Percentiles rank a stretch among this genome's conserved stretches.
These are phyloP conservation scores for Hemaris fuciformis DNA, from an alignment of 2,888 invertebrate species.

Conservation along the genomic window DNA sequence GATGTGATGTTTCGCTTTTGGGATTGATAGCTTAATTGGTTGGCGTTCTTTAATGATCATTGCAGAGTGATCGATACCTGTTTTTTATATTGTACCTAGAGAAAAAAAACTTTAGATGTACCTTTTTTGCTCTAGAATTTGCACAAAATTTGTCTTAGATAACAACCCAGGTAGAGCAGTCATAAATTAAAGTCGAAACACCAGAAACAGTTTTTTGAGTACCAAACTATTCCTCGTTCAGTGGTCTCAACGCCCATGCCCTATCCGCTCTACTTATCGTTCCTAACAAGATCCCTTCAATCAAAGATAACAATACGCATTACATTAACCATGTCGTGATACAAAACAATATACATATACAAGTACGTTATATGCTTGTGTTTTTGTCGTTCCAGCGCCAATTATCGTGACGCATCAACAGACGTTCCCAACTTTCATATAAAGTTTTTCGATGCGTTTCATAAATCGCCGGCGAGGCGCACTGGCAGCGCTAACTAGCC, in stretches of 20 bases:
- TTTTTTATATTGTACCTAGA: too few relatives aligned
- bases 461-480: conserved; percentile 39
- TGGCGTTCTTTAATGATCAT: background rate
- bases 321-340: background rate
- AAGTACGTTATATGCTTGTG: background rate
- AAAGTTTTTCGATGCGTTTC: conserved; percentile 36
- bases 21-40: background rate
- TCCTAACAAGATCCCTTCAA: background rate
- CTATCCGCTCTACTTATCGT: too few relatives aligned
- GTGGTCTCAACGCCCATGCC: background rate
- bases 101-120: too few relatives aligned
- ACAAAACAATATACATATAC: background rate
- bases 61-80: background rate
- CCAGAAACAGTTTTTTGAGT: background rate
- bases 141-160: too few relatives aligned
- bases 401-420: conserved; percentile 15
- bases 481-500: conserved; percentile 65
- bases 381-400: conserved; percentile 10
- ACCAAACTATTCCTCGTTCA: too few relatives aligned
- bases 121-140: too few relatives aligned
- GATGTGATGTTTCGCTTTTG: background rate
- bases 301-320: background rate
- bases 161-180: too few relatives aligned
- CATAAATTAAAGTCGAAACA: too few relatives aligned
- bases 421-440: conserved; percentile 26